Base-by-base conservation (phyloP, 2,797 vertebrate species). In the Threskiornis aethiopicus region DNA sequence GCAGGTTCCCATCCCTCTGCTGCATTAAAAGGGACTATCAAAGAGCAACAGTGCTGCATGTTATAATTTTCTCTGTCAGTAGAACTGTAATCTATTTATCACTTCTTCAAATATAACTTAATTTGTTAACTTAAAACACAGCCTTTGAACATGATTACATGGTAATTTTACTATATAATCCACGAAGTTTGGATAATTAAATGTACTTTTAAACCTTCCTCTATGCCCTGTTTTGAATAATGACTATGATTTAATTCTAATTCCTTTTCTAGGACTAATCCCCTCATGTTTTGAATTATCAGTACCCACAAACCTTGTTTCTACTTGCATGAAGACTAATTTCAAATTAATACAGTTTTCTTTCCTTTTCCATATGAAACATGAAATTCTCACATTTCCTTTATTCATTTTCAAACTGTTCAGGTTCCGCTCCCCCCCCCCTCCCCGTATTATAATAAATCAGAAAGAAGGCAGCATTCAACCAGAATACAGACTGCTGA, bases 81-180 rank as follows among this genome's bases (percentile, higher is more conserved):
- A 87, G 62, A 90, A 64, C 70, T 91, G 58, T 82, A 95, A 91
- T 95, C 78, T 93, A 51, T 89, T 93, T 93, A 91, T 86, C 69
- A 67, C 16, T 89, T 85, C 64, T 83, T 93, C n/a, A 93, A 84
- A 92, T 67, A 67, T 28, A 90, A 55, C 37, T 59, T 92, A 64
- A 83, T 89, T 64, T 89, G 11, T 82, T 92, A 82, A 84, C 47
- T 77, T 76, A 61, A 89, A 94, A 52, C 35, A 86, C 11, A 59
- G 49, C 24, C 31, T 96, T 95, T 76, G 81, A 82, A 91, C 26
- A 84, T 11, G 58, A 89, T 91, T 94, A 62, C 31, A 31, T 58
- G 28, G 81, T 82, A 76, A 87, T 91, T 93, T 96, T 87, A 59
- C 55, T 77, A 49, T 28, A 76, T 71, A 87, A 89, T 84, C n/a